phyloP scores from a whole-genome alignment of 23 tunicate species.

The Phallusia fumigata region DNA sequence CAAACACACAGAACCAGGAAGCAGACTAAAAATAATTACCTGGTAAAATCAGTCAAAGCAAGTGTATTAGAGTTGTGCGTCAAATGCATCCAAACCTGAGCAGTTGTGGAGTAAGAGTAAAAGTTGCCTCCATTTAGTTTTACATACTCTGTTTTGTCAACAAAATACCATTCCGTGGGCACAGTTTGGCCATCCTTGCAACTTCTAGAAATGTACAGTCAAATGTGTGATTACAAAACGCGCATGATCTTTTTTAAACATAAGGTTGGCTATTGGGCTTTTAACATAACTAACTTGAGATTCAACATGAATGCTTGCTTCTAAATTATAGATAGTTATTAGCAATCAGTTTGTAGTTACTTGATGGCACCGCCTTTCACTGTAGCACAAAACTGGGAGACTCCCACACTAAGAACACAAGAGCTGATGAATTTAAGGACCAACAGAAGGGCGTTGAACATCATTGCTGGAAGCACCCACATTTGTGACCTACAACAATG shows the following conservation, averaged over 20 bases:
- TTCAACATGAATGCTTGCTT: too few relatives aligned
- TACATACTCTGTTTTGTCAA: neutral
- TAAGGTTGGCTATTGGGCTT: too few relatives aligned
- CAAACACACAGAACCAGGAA: slow-evolving; percentile 88
- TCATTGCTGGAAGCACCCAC: slow-evolving; percentile 95
- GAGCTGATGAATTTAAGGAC: slow-evolving; percentile 77
- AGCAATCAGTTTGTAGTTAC: slow-evolving; percentile 10
- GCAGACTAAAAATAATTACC: slow-evolving; percentile 54
- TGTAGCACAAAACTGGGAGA: slow-evolving; percentile 61
- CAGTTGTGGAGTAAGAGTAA: slow-evolving; percentile 47
- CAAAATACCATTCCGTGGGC: slow-evolving; percentile 15
- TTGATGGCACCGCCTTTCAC: slow-evolving; percentile 21
- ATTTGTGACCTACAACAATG: slow-evolving; percentile 50
- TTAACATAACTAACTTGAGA: too few relatives aligned
- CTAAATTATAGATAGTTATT: neutral
- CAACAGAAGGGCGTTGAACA: slow-evolving; percentile 56
- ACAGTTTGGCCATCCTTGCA: slow-evolving; percentile 57
- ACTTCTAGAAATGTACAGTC: slow-evolving; percentile 21
- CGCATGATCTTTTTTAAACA: neutral
- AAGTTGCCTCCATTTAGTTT: slow-evolving; percentile 21
- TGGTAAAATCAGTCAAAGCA: neutral
- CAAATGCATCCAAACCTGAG: slow-evolving; percentile 31
- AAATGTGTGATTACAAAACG: neutral
- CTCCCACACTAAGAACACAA: slow-evolving; percentile 66
- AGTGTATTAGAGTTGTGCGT: neutral